Evolutionary conservation across 2,797 vertebrate species (phyloP).

Genomic region (Scolopax bukidnonensis): DNA sequence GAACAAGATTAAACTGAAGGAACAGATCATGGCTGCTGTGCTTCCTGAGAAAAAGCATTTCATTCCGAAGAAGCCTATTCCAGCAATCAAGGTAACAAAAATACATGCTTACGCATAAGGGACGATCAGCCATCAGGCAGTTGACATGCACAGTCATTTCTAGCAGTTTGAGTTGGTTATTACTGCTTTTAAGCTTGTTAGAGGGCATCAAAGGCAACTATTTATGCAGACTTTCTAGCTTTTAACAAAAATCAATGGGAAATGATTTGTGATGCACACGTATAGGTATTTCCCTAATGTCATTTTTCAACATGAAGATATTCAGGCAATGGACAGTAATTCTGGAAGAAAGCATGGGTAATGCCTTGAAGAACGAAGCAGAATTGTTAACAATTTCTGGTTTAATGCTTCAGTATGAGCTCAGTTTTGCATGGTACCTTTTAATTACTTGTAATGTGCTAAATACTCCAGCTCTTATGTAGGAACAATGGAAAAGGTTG

Average conservation of each 20-base stretch:
- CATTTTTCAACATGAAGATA: not conserved
- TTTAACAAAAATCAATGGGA: constrained; percentile 35
- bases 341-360: not conserved
- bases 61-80: constrained; percentile 77
- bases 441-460: not conserved
- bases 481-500: constrained; percentile 3
- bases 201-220: constrained; percentile 40
- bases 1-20: constrained; percentile 75
- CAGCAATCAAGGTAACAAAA: constrained; percentile 82
- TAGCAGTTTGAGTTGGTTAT: constrained; percentile 48
- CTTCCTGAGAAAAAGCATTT: constrained; percentile 67
- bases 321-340: not conserved
- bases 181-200: constrained; percentile 67
- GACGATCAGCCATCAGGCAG: constrained; percentile 38
- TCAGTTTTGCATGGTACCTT: not conserved
- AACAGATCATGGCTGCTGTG: constrained; percentile 1
- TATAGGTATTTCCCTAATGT: constrained; percentile 19
- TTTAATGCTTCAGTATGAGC: not conserved
- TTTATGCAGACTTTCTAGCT: constrained; percentile 45
- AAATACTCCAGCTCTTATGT: not conserved
- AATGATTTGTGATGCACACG: not conserved
- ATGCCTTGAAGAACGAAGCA: not conserved
- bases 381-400: not conserved
- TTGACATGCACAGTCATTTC: constrained; percentile 46
- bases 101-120: constrained; percentile 43